phyloP scores from a whole-genome alignment of 2,888 invertebrate species.

The Lysandra coridon region DNA sequence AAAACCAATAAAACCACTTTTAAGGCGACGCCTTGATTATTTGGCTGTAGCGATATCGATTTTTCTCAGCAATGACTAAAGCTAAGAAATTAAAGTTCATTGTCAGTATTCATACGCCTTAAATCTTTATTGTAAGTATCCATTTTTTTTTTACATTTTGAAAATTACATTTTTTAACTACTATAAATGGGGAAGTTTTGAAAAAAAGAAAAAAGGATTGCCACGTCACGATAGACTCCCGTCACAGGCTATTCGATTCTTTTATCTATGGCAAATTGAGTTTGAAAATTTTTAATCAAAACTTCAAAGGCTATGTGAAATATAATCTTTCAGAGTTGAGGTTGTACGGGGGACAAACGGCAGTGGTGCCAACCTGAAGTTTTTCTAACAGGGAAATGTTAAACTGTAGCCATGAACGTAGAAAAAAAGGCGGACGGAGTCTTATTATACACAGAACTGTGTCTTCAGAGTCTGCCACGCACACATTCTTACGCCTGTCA shows the following conservation, averaged over 20 bases:
- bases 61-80: too few relatives aligned
- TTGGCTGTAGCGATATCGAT: too few relatives aligned
- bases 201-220: background rate
- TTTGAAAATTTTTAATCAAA: slow-evolving; percentile 18
- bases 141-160: too few relatives aligned
- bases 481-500: too few relatives aligned
- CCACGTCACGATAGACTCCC: background rate
- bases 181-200: background rate
- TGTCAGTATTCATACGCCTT: too few relatives aligned
- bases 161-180: too few relatives aligned
- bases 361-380: background rate
- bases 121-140: too few relatives aligned
- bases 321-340: slow-evolving; percentile 5
- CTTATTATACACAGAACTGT: too few relatives aligned
- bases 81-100: too few relatives aligned
- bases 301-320: slow-evolving; percentile 15
- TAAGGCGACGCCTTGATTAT: too few relatives aligned
- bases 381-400: background rate
- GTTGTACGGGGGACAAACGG: background rate
- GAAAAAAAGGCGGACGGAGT: too few relatives aligned
- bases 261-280: background rate
- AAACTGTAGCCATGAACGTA: background rate
- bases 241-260: background rate
- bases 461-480: too few relatives aligned
- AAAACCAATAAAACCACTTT: background rate